Evolutionary conservation across 1,140 invertebrate species (phyloP).

Genomic region (Drosophila repleta): DNA sequence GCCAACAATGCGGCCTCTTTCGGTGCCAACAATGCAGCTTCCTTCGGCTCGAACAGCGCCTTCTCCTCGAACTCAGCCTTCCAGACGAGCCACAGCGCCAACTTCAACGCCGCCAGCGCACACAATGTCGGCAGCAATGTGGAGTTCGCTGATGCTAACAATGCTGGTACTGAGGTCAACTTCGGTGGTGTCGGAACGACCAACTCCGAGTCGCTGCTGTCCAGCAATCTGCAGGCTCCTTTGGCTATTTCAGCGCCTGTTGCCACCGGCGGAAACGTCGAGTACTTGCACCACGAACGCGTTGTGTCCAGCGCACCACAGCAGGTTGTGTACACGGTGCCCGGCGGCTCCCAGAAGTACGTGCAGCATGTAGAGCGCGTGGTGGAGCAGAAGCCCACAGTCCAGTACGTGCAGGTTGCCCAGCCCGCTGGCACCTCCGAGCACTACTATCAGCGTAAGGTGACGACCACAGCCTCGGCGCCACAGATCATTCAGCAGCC

Average conservation of each 20-base stretch:
- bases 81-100: conserved; percentile 53
- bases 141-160: conserved; percentile 56
- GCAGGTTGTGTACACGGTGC: conserved; percentile 51
- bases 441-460: conserved; percentile 65
- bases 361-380: conserved; percentile 69
- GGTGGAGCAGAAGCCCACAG: conserved; percentile 49
- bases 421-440: conserved; percentile 60
- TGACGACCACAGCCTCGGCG: conserved; percentile 55
- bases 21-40: conserved; percentile 35
- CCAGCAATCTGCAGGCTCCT: conserved; percentile 32
- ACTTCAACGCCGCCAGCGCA: conserved; percentile 55
- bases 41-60: conserved; percentile 56
- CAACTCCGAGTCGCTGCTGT: conserved; percentile 43
- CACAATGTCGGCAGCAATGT: conserved; percentile 66
- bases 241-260: conserved; percentile 23
- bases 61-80: conserved; percentile 63
- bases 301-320: conserved; percentile 40
- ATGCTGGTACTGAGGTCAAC: conserved; percentile 63
- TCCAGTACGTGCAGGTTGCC: conserved; percentile 51
- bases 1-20: conserved; percentile 28
- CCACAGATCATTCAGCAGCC: conserved; percentile 58
- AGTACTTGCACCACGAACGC: conserved; percentile 63
- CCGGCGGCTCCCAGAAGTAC: conserved; percentile 64
- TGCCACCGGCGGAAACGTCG: conserved; percentile 45
- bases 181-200: conserved; percentile 45